Base-by-base conservation (phyloP, 2,797 vertebrate species). In the Cheracebus regulus region DNA sequence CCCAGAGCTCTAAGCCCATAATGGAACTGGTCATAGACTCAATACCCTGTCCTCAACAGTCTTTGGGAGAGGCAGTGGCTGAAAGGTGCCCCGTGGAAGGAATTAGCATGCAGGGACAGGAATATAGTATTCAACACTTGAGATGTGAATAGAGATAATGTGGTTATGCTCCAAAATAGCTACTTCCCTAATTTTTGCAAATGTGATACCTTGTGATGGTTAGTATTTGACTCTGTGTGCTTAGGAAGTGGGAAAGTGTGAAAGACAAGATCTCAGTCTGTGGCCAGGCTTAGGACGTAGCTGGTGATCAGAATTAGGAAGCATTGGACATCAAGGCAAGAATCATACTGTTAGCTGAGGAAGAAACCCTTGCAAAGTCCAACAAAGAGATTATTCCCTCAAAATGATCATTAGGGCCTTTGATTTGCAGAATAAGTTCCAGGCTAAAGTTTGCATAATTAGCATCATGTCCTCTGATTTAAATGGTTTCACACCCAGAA, bases 311-410 rank as follows among this genome's bases (percentile, higher is more conserved):
- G 22, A 70, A 86, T 41, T 92, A 79, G 55, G 41, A 89, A 36
- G 44, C 15, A 33, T 4, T 73, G 48, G 58, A 83, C n/a, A 50
- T 26, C 55, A 84, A 93, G 33, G 26, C 0, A 12, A 87, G 44
- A 95, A 44, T 92, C 88, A 58, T 70, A 80, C 7, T 92, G 46
- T 30, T 67, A 28, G 28, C 61, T 90, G 85, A 92, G 95, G 41
- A 95, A 96, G 96, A 95, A 95, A 93, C 5, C 30, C 30, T 70
- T 30, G 36, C 46, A 92, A 96, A 88, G n/a, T 82, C 13, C 50
- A 87, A 15, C 3, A 88, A 61, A 70, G 17, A 57, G 20, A 11
- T 48, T 88, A 90, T 73, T 46, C 36, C 19, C 17, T 92, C 41
- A 39, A 52, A 61, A 73, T 46, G 85, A 46, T 72, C 17, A 61